Evolutionary conservation across 2,888 invertebrate genomes (phyloP).

Genomic region (Mimumesa dahlbomi): DNA sequence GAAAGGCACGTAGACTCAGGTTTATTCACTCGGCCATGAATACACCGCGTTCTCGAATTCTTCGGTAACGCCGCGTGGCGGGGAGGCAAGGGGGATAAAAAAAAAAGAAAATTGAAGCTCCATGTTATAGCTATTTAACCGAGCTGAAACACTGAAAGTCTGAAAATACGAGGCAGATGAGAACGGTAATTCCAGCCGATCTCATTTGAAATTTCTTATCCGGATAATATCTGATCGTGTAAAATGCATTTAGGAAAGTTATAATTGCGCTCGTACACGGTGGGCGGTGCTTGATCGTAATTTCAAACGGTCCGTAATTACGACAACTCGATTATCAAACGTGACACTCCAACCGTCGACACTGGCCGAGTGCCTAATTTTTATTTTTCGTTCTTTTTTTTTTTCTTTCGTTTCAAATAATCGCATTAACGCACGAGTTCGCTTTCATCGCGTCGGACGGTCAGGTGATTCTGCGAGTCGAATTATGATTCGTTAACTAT

Average conservation of each 20-base stretch:
- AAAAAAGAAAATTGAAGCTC: conserved; percentile 31
- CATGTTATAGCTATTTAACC: conserved; percentile 34
- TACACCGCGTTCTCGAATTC: conserved; percentile 60
- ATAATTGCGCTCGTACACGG: too few species aligned
- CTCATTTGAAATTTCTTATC: too few species aligned
- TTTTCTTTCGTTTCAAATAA: neutral
- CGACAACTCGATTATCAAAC: too few species aligned
- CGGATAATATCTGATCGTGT: too few species aligned
- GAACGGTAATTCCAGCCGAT: too few species aligned
- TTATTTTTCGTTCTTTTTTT: too few species aligned
- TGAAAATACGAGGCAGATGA: conserved; percentile 41
- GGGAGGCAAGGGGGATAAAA: too few species aligned
- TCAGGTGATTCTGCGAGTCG: neutral
- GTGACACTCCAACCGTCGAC: too few species aligned
- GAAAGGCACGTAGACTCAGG: conserved; percentile 60
- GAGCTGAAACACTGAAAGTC: conserved; percentile 41
- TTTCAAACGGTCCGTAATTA: too few species aligned
- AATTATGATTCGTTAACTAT: neutral
- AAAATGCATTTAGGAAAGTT: too few species aligned
- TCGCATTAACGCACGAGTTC: neutral
- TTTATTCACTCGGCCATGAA: conserved; percentile 57
- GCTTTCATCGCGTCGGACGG: too few species aligned
- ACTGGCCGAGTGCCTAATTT: neutral
- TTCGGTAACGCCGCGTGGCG: conserved; percentile 36
- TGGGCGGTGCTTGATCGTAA: too few species aligned